A percentile compares a stretch with the other conserved stretches of the same genome.
phyloP scores from a whole-genome alignment of 2,888 invertebrate genomes.

The Phragmatobia fuliginosa region DNA sequence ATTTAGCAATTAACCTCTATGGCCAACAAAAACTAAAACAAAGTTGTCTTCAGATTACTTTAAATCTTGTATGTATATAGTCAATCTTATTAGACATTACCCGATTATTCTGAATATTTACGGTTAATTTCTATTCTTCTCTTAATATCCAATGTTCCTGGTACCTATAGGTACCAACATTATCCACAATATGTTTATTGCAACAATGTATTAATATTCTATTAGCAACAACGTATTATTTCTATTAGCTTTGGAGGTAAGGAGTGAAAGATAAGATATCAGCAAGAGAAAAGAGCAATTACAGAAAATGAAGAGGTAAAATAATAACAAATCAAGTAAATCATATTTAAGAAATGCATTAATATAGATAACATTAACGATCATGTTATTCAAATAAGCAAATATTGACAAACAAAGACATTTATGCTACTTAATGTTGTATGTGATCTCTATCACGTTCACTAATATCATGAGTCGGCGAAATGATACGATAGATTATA shows the following conservation, averaged over 20 bases:
- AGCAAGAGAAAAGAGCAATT: not conserved
- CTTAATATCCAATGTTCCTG: too few relatives aligned
- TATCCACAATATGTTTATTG: too few relatives aligned
- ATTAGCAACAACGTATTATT: too few relatives aligned
- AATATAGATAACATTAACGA: not conserved
- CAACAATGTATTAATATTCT: too few relatives aligned
- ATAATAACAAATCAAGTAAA: not conserved
- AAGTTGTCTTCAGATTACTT: too few relatives aligned
- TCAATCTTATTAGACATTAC: too few relatives aligned
- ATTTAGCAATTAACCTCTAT: too few relatives aligned
- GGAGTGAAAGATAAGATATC: not conserved
- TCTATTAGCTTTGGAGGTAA: not conserved
- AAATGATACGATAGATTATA: slow-evolving; percentile 58
- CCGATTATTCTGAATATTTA: too few relatives aligned
- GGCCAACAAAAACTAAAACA: too few relatives aligned
- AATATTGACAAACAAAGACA: slow-evolving; percentile 18
- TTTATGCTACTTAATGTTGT: slow-evolving; percentile 37
- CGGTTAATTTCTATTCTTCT: too few relatives aligned
- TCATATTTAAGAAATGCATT: not conserved
- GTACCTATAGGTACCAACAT: too few relatives aligned
- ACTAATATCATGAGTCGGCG: slow-evolving; percentile 52
- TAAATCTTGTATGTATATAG: too few relatives aligned
- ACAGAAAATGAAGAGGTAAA: not conserved
- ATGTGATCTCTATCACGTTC: slow-evolving; percentile 76
- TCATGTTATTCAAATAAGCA: not conserved